Conservation (phyloP, 2,113 vertebrate species). For the Callospermophilus lateralis region DNA sequence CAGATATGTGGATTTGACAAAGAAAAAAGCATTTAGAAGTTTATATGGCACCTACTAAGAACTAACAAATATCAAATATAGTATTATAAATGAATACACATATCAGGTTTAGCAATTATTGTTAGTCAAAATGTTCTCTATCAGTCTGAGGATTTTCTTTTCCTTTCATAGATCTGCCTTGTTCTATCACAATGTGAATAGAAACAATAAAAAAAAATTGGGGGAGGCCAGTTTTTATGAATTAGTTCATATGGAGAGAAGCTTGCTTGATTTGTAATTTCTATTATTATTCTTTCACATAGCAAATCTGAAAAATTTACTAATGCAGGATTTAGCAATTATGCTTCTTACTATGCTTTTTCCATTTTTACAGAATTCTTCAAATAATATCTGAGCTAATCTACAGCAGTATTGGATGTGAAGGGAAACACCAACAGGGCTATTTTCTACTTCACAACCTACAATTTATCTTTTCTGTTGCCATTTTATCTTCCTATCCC, state of each 20-base stretch:
- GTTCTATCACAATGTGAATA: not conserved
- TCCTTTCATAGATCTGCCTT: not conserved
- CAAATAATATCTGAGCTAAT: not conserved
- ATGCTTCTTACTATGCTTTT: not conserved
- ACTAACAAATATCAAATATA: not conserved
- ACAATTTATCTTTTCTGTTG: not conserved
- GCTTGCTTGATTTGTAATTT: not conserved
- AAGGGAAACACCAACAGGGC: not conserved
- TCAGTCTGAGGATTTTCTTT: not conserved
- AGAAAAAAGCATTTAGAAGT: not conserved
- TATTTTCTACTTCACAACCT: not conserved
- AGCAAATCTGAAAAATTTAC: not conserved
- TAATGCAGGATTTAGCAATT: not conserved
- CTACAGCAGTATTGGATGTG: not conserved
- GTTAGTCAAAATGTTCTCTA: not conserved
- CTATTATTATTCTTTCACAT: not conserved
- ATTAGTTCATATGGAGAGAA: not conserved
- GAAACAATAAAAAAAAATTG: not conserved
- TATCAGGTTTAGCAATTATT: not conserved
- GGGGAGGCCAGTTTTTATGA: too few relatives aligned
- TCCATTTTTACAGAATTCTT: not conserved
- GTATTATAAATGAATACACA: not conserved
- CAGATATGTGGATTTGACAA: rapidly evolving
- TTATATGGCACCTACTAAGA: not conserved
- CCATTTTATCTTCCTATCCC: too few relatives aligned